Evolutionary conservation across 2,113 vertebrate genomes (phyloP), one percentile per base, ranked within the genome.

Genomic region (Accipiter cooperii): DNA sequence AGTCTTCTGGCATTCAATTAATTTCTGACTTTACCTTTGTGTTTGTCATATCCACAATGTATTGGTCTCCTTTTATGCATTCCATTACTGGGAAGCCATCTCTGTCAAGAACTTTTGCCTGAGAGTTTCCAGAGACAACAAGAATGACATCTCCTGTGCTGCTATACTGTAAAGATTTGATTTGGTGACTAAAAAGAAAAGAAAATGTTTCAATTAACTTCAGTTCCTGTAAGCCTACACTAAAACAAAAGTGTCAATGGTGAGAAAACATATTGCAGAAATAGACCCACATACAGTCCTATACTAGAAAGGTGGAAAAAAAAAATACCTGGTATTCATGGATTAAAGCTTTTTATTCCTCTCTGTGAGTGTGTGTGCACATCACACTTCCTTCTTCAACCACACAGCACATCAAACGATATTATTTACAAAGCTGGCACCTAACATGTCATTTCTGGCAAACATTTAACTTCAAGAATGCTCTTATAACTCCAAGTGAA

Each of bases 11-110:
- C 13, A 90, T 22, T 44, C 22, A 38, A 79, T 64, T 70, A 28
- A 58, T 61, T 66, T 77, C 31, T 33, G 26, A 64, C 13, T 73
- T 96, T 98, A 99, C 99, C 99, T 99, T 99, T 71, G 99, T 99
- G 86, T 99, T 99, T 52, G 99, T 99, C 99, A 99, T 99, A 96
- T 99, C 99, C 91, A 99, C 99, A 47, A 99, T 99, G 96, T 99
- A 99, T 73, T 99, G 99, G 97, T 99, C 99, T 96, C 99, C 99
- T 93, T 99, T 99, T 64, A 99, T 97, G 96, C 99, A 99, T 81
- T 99, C 99, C 98, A 99, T 99, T 42, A 99, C 99, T n/a, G 99
- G 99, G 97, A 99, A 99, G 76, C 99, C 99, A 87, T 99, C 99
- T 71, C 99, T 98, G 97, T 99, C 99, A 96, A 99, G 98, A 64